These are phyloP conservation scores for Bujurquina vittata DNA, from an alignment of 2,113 vertebrate genomes.

Conservation along the genomic window DNA sequence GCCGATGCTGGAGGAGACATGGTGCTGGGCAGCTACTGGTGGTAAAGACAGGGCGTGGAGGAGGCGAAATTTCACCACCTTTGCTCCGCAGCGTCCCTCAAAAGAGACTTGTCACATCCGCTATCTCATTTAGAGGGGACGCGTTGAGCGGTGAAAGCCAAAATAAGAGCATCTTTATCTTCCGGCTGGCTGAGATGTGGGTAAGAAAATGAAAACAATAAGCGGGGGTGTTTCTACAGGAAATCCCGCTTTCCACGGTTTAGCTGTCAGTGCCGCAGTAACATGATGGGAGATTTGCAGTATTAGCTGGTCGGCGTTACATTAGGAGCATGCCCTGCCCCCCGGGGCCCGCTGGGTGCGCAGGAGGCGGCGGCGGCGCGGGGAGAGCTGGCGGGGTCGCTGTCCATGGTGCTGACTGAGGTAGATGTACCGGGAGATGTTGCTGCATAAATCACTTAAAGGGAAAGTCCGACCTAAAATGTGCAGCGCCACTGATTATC, in stretches of 20 bases:
- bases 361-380: neutral
- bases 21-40: constrained; percentile 37
- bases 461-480: constrained; percentile 21
- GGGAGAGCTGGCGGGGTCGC: neutral
- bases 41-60: constrained; percentile 59
- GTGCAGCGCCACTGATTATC: neutral
- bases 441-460: constrained; percentile 57
- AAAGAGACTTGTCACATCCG: constrained; percentile 12
- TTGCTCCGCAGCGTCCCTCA: constrained; percentile 26
- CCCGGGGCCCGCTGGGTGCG: neutral
- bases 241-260: neutral
- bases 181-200: neutral
- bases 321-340: neutral
- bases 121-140: neutral
- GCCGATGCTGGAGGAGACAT: constrained; percentile 81
- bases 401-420: constrained; percentile 53
- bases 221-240: neutral
- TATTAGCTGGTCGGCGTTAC: constrained; percentile 14
- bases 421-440: constrained; percentile 44
- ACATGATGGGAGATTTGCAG: constrained; percentile 32
- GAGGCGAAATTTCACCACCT: constrained; percentile 12
- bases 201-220: neutral
- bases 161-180: neutral
- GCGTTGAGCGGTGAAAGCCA: neutral
- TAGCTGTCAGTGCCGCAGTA: constrained; percentile 58